Evolutionary conservation across 1,140 invertebrate species (phyloP).

Genomic region (Plodia interpunctella): DNA sequence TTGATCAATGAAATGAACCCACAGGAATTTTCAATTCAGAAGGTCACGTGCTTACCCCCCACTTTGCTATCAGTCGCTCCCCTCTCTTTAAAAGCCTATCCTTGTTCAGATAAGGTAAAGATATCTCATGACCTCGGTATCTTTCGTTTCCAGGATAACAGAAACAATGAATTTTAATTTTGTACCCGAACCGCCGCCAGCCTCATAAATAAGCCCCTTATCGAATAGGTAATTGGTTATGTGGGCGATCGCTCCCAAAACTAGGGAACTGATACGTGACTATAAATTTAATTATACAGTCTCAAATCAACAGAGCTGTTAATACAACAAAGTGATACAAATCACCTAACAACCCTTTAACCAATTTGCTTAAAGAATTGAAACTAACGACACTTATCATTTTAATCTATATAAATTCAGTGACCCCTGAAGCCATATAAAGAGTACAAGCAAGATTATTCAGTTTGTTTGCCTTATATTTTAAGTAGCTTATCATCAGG

Average conservation of each 20-base stretch:
- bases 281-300: slow-evolving; percentile 60
- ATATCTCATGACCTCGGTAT: slow-evolving; percentile 69
- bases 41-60: slow-evolving; percentile 63
- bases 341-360: slow-evolving; percentile 24
- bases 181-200: slow-evolving; percentile 28
- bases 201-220: slow-evolving; percentile 69
- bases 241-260: slow-evolving; percentile 56
- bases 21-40: slow-evolving; percentile 39
- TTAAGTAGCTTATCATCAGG: slow-evolving; percentile 27
- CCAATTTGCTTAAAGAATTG: slow-evolving; percentile 24
- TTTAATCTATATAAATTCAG: not conserved
- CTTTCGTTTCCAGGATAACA: slow-evolving; percentile 66
- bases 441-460: not conserved
- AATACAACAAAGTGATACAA: slow-evolving; percentile 40
- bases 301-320: slow-evolving; percentile 35
- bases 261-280: slow-evolving; percentile 32
- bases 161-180: slow-evolving; percentile 76
- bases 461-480: slow-evolving; percentile 7
- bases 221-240: slow-evolving; percentile 70
- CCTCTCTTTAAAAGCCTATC: slow-evolving; percentile 71
- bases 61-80: slow-evolving; percentile 43
- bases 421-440: not conserved
- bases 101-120: slow-evolving; percentile 69
- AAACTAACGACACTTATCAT: not conserved
- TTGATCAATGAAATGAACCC: slow-evolving; percentile 24